Base-by-base conservation (phyloP, 2,888 invertebrate genomes). In the Pristionchus fissidentatus region DNA sequence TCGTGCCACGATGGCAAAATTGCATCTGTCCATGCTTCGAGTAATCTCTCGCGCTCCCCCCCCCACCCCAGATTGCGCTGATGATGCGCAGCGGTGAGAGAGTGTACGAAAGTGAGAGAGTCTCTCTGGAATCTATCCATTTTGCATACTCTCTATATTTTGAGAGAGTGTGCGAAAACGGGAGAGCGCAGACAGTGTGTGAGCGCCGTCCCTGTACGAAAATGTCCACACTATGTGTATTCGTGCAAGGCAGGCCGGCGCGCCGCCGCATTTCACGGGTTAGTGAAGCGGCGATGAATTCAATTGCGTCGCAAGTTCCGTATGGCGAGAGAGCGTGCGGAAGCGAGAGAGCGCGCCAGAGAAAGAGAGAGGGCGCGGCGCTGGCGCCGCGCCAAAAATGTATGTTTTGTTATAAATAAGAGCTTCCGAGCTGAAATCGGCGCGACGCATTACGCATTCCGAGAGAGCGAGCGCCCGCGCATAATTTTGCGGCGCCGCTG, bases 301-400 rank as follows among this genome's bases (percentile, higher is more conserved):
- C 32, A 62, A 62, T 62, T 62, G 60, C 60, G n/a, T n/a, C 60
- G 60, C 60, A n/a, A 62, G 60, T 62, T 62, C 60, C 60, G 29
- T 15, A 4, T 10, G 4, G 13, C 5, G 55, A 22, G 19, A 55
- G 57, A 26, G 57, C 4, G 4, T 26, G 22, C 26, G 57, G n/a
- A n/a, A n/a, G n/a, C n/a, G n/a, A n/a, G n/a, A n/a, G n/a, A n/a
- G n/a, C n/a, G n/a, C n/a, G n/a, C n/a, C n/a, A n/a, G n/a, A n/a
- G n/a, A n/a, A n/a, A n/a, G n/a, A n/a, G n/a, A n/a, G n/a, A 26
- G 57, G 26, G 15, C 57, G 10, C 29, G 57, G 26, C 5, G 57
- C 57, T 22, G 57, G 1, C 57, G n/a, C 4, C 57, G n/a, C 26
- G 57, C 15, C 26, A 8, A 26, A 57, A n/a, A n/a, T n/a, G 22